Percentiles rank a stretch among this genome's conserved stretches.
These are phyloP conservation scores for Hippolais icterina DNA, from an alignment of 2,113 vertebrate genomes.

Conservation along the genomic window DNA sequence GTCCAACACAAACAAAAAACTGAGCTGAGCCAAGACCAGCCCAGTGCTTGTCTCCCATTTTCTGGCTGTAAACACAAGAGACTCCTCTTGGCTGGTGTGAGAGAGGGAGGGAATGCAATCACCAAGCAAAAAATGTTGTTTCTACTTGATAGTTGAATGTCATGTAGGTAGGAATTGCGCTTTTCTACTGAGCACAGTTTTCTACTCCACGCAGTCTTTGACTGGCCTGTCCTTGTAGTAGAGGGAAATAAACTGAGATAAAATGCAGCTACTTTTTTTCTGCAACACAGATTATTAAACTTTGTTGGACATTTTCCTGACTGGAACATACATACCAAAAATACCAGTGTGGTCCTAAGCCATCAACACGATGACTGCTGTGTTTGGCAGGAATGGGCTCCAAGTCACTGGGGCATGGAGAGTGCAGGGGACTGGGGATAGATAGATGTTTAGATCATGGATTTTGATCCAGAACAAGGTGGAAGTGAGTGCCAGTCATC, in stretches of 20 bases:
- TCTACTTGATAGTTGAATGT: not conserved
- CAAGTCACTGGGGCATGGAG: not conserved
- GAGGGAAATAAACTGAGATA: not conserved
- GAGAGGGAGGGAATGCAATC: conserved; percentile 21
- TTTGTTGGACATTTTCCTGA: not conserved
- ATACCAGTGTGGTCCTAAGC: not conserved
- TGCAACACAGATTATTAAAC: not conserved
- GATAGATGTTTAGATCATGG: not conserved
- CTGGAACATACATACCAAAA: not conserved
- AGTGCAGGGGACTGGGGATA: not conserved
- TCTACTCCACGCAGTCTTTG: not conserved
- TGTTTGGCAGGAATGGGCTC: not conserved
- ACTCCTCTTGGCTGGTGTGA: conserved; percentile 33
- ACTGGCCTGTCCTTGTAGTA: not conserved
- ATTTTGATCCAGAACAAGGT: not conserved
- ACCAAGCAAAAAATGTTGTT: not conserved
- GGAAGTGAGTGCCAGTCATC: not conserved
- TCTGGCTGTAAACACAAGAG: conserved; percentile 15
- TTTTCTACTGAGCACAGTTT: not conserved
- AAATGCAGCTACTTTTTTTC: not conserved
- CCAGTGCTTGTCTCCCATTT: conserved; percentile 29
- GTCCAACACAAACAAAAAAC: conserved; percentile 59
- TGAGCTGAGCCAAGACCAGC: not conserved
- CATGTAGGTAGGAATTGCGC: not conserved
- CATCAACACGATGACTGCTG: not conserved